Base-by-base conservation (phyloP, 2,113 vertebrate species). In the Ctenomys sociabilis region DNA sequence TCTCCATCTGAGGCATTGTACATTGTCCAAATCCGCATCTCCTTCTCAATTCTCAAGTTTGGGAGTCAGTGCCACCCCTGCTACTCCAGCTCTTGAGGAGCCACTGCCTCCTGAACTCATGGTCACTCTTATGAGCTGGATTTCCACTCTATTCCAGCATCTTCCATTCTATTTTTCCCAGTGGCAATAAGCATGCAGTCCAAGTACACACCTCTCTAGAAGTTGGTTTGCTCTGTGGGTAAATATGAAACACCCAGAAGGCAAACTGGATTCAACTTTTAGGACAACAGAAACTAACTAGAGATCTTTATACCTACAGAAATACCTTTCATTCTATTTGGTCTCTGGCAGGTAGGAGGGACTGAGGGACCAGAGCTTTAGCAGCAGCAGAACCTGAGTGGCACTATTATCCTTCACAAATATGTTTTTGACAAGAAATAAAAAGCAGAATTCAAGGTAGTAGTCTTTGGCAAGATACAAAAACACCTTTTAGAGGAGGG, bases 401-500 rank as follows among this genome's bases (percentile, higher is more conserved):
- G n/a, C n/a, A 28, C 30, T 32, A 63, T 68, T 77, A 43, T 24
- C 68, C n/a, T 85, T 77, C 28, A 85, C 11, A 94, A 85, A 77
- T 19, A 63, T 24, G 32, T 17, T 75, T 83, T 75, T 63, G 30
- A 52, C 66, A 93, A 80, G 77, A 87, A 88, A 26, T 90, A 37
- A 49, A 91, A 85, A 92, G 35, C 37, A 83, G 28, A 81, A 57
- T 28, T 94, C 70, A 92, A 86, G n/a, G 75, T 24, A 77, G 35
- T 43, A 21, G 91, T 59, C 64, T 89, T 32, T 82, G 68, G n/a
- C 26, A 86, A 91, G 66, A 82, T 30, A 52, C 78, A 37, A 93
- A 94, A n/a, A n/a, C n/a, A n/a, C n/a, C n/a, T n/a, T n/a, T n/a
- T n/a, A n/a, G n/a, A n/a, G n/a, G n/a, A n/a, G n/a, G n/a, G n/a